These are phyloP conservation scores for Odontothrips loti DNA, from an alignment of 2,888 invertebrate species.

Conservation along the genomic window DNA sequence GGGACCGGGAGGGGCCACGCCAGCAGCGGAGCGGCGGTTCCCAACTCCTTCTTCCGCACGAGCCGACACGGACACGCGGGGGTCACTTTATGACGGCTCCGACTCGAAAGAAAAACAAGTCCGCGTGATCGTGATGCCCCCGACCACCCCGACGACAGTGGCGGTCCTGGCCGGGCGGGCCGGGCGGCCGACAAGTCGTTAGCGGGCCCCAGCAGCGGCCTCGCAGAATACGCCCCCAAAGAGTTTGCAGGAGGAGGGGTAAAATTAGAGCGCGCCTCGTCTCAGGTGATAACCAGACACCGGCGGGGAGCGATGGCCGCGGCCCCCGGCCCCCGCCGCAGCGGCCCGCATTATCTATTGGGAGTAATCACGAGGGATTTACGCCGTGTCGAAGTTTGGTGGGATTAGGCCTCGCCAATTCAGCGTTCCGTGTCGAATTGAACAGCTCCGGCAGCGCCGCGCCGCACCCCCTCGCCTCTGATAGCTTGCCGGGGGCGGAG, in stretches of 20 bases:
- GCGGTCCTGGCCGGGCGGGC: too few species aligned
- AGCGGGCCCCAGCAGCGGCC: background rate
- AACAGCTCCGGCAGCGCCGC: background rate
- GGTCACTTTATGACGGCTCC: background rate
- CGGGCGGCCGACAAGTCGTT: background rate
- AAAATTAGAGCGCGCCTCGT: background rate
- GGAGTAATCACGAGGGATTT: background rate
- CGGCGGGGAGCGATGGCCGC: background rate
- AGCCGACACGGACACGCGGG: background rate
- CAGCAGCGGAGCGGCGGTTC: background rate
- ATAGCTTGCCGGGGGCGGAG: background rate
- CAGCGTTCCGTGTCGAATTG: conserved; percentile 13
- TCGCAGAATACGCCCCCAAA: too few species aligned
- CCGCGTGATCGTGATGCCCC: too few species aligned
- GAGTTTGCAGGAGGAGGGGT: background rate
- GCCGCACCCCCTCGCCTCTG: background rate
- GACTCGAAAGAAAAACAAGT: too few species aligned
- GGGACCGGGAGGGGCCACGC: background rate
- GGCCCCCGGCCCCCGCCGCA: background rate
- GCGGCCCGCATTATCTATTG: background rate
- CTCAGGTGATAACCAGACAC: background rate
- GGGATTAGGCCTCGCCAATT: conserved; percentile 13
- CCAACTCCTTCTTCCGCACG: background rate
- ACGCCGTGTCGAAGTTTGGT: conserved; percentile 11
- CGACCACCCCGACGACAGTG: too few species aligned